Percentiles rank a stretch among this genome's conserved stretches.
phyloP scores from a whole-genome alignment of 2,797 vertebrate genomes.

The Oryzias dopingdopingensis region DNA sequence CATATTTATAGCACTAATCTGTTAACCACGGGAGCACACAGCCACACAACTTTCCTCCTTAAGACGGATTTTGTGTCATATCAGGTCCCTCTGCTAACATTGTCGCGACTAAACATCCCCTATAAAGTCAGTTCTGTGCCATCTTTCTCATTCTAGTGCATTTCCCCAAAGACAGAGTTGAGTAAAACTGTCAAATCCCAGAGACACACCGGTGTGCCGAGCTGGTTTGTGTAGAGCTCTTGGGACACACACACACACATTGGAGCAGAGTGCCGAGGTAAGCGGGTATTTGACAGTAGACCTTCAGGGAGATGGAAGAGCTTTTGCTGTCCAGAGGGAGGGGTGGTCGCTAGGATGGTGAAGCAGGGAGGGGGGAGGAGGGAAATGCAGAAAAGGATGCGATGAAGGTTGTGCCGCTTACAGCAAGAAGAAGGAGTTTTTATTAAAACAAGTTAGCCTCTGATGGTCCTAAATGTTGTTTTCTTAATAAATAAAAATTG shows the following conservation, averaged over 20 bases:
- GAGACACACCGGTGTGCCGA: conserved; percentile 32
- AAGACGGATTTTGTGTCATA: background rate
- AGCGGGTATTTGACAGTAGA: conserved; percentile 70
- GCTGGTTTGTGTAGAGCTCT: conserved; percentile 21
- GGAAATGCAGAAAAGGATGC: conserved; percentile 30
- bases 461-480: too few species aligned
- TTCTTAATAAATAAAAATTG: too few species aligned
- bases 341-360: background rate
- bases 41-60: background rate
- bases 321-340: conserved; percentile 47
- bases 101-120: background rate
- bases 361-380: background rate
- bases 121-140: conserved; percentile 9
- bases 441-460: background rate
- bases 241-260: conserved; percentile 16
- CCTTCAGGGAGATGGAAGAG: conserved; percentile 67
- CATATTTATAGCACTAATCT: background rate
- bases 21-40: background rate
- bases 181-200: conserved; percentile 64
- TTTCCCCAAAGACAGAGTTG: conserved; percentile 42
- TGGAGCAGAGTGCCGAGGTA: conserved; percentile 61
- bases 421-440: conserved; percentile 4
- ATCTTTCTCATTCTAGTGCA: conserved; percentile 21
- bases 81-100: conserved; percentile 12
- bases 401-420: conserved; percentile 19